Conservation (phyloP, 1,140 invertebrate species). For the Akabosia matsudoensis region DNA sequence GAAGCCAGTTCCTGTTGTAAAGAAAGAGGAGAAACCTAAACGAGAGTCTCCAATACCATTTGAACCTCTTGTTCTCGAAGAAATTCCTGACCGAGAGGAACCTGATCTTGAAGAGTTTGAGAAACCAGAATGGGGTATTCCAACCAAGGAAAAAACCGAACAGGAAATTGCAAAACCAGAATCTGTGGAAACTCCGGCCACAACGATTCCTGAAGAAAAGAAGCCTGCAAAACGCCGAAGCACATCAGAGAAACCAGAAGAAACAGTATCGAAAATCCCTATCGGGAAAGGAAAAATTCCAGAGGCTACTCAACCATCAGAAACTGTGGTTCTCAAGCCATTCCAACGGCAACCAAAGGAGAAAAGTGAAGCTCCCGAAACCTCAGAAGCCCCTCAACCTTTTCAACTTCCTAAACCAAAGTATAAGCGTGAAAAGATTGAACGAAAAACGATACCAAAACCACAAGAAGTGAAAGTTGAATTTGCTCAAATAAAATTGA, state of each 20-base stretch:
- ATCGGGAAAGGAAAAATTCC: conserved; percentile 33
- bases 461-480: background rate
- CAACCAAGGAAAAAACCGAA: background rate
- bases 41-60: background rate
- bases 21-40: background rate
- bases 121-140: conserved; percentile 26
- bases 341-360: background rate
- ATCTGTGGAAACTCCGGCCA: background rate
- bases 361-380: background rate
- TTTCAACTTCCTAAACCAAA: background rate
- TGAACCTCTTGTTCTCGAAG: conserved; percentile 26
- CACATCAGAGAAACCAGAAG: background rate
- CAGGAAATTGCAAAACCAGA: background rate
- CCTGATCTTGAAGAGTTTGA: conserved; percentile 31
- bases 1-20: background rate
- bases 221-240: background rate
- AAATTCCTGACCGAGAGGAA: conserved; percentile 22
- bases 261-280: background rate
- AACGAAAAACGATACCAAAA: background rate
- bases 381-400: background rate
- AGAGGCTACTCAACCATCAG: background rate
- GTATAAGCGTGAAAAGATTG: background rate
- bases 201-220: background rate
- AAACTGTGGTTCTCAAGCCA: conserved; percentile 15
- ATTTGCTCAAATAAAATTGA: background rate